Evolutionary conservation across 2,888 invertebrate species (phyloP), one percentile per base, ranked within the genome.

Genomic region (Drosophila birchii): DNA sequence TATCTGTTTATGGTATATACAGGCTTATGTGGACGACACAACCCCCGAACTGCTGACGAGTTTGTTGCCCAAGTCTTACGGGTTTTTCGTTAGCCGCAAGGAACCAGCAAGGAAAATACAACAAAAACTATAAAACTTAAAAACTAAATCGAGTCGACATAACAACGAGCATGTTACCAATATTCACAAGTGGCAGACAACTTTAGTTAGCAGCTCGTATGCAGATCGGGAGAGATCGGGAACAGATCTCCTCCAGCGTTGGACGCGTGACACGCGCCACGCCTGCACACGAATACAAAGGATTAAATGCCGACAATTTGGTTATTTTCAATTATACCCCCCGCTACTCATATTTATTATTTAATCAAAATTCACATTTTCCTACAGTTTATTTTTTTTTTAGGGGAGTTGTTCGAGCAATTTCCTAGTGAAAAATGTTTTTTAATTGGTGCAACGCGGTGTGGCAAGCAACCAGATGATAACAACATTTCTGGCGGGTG

Each of bases 381-480:
- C 43, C 71, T 76, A 60, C 2, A 16, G 11, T 41, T 11, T 26
- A 18, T 55, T 55, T 47, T 43, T 32, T 43, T n/a, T 29, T 29
- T 2, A 7, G 29, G 14, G n/a, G 12, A 18, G 12, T 60, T 61
- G 53, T 62, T 55, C 18, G 71, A 23, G 71, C 67, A 51, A 78
- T 84, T 88, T 84, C 83, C 88, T 82, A 68, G 76, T 81, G 78
- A 79, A 85, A 83, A 85, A 88, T 81, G 81, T 61, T 78, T 85
- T 85, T 85, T 85, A 85, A 86, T 88, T 85, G 88, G 79, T 51
- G 54, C 44, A 54, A 68, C 71, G 64, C 78, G 70, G 47, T 55
- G 61, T 73, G 81, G 82, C 82, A 86, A 81, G 72, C 85, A 54
- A 55, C 71, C 67, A 67, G 47, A 54, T 69, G 74, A 61, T 61